These are phyloP conservation scores for Eupithecia pulchellata DNA, from an alignment of 2,888 invertebrate genomes.

Conservation along the genomic window DNA sequence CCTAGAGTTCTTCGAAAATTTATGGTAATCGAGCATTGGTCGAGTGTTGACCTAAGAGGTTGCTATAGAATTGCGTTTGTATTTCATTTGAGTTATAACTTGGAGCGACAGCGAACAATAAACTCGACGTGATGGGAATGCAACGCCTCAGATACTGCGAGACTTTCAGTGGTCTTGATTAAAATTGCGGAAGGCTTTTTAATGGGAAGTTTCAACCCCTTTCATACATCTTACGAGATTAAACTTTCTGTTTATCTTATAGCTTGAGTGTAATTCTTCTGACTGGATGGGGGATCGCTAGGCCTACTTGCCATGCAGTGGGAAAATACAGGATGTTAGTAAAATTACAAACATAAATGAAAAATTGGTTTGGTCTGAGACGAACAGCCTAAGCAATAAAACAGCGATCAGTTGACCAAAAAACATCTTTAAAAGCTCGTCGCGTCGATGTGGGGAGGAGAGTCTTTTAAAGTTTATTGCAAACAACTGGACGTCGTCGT, in stretches of 20 bases:
- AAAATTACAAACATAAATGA: background rate
- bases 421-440: conserved; percentile 36
- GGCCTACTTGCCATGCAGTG: background rate
- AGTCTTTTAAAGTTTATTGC: conserved; percentile 39
- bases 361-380: background rate
- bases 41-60: conserved; percentile 42
- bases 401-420: conserved; percentile 24
- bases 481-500: conserved; percentile 46
- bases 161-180: conserved; percentile 29
- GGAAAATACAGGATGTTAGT: background rate
- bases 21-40: conserved; percentile 28
- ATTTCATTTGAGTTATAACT: conserved; percentile 64
- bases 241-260: background rate
- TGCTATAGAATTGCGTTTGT: conserved; percentile 49
- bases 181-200: conserved; percentile 25
- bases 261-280: background rate
- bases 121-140: conserved; percentile 59
- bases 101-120: conserved; percentile 52
- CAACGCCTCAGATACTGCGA: conserved; percentile 23
- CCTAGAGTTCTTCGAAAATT: background rate
- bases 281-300: background rate
- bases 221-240: conserved; percentile 2
- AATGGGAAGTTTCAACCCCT: conserved; percentile 17
- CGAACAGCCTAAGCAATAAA: conserved; percentile 21
- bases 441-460: conserved; percentile 23